Evolutionary conservation across 64 coral and sea anemone genomes (phyloP).

Genomic region (Pocillopora damicornis): DNA sequence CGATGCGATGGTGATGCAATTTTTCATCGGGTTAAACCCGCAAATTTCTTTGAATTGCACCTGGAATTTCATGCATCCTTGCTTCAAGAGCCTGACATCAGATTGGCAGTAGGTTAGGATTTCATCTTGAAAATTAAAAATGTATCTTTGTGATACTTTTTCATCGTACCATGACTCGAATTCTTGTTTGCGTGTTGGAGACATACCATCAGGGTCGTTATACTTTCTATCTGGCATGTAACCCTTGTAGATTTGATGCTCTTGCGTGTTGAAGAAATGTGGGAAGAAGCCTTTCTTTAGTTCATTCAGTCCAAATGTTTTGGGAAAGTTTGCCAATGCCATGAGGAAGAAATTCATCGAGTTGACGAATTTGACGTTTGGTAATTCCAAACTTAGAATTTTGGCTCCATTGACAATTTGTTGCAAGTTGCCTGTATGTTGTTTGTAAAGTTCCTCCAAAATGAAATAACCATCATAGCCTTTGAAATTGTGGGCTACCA

Average conservation of each 20-base stretch:
- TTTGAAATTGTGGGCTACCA: too few relatives aligned
- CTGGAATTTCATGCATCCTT: conserved; percentile 31
- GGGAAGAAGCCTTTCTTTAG: conserved; percentile 13
- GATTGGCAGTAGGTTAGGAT: conserved; percentile 32
- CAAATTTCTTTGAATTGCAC: neutral
- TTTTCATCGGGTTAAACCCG: neutral
- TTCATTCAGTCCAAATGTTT: conserved; percentile 1
- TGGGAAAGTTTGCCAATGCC: neutral
- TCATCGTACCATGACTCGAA: conserved; percentile 2
- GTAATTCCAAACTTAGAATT: neutral
- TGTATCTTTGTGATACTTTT: neutral
- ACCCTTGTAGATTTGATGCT: conserved; percentile 8
- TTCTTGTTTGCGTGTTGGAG: neutral
- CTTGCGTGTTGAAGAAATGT: neutral
- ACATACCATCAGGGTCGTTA: neutral
- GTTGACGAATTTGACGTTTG: too few relatives aligned
- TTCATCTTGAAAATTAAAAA: conserved; percentile 3
- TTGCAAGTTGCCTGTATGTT: too few relatives aligned
- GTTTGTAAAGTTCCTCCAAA: neutral
- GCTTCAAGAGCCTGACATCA: too few relatives aligned
- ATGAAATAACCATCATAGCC: too few relatives aligned
- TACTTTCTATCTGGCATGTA: neutral
- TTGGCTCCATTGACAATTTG: neutral
- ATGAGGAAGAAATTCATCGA: neutral
- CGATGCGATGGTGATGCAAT: neutral